A percentile compares a stretch with the other conserved stretches of the same genome.
These are phyloP conservation scores for Fregata magnificens DNA, from an alignment of 2,113 vertebrate genomes.

Conservation along the genomic window DNA sequence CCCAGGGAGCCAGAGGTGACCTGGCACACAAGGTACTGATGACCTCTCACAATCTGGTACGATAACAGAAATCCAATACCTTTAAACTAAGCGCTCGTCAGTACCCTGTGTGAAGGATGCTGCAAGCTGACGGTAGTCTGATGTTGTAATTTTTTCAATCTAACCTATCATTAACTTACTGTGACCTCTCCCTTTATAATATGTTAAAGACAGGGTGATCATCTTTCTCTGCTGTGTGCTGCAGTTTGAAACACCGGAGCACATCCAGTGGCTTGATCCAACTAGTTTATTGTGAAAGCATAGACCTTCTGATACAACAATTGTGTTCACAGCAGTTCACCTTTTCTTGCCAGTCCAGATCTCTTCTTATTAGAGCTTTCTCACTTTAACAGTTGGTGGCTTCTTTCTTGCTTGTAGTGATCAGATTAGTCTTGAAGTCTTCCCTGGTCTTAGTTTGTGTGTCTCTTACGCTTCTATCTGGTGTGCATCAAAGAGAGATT, in stretches of 20 bases:
- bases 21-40: background rate
- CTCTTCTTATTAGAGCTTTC: background rate
- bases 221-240: rapidly evolving
- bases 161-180: background rate
- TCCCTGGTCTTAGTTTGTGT: background rate
- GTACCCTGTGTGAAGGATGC: background rate
- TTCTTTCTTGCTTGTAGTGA: background rate
- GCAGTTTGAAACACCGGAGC: background rate
- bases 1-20: background rate
- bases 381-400: background rate
- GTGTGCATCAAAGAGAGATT: background rate
- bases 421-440: background rate
- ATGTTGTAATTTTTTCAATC: background rate
- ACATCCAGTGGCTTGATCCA: background rate
- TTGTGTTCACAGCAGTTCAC: background rate
- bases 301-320: background rate
- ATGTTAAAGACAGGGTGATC: background rate
- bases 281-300: background rate
- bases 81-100: background rate
- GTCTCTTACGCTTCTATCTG: background rate
- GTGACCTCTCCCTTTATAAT: background rate
- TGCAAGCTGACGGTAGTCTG: background rate
- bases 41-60: background rate
- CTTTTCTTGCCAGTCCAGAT: background rate
- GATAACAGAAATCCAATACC: background rate